Evolutionary conservation across 1,140 invertebrate species (phyloP).

Genomic region (Drosophila nannoptera): DNA sequence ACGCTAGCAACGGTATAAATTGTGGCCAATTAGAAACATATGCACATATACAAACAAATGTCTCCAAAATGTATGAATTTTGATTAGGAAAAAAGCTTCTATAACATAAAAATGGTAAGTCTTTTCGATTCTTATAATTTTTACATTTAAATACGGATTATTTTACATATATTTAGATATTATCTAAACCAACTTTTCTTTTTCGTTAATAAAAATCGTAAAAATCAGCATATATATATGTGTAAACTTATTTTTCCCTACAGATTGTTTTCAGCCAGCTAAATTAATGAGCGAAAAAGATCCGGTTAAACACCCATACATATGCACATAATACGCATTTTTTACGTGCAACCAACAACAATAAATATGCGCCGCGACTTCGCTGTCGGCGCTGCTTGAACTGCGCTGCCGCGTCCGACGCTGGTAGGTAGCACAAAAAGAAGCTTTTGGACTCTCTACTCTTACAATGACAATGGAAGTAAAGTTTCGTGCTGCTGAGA

Average conservation of each 20-base stretch:
- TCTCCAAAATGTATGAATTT: too few relatives aligned
- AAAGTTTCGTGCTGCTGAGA: slow-evolving; percentile 28
- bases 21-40: too few relatives aligned
- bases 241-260: not conserved
- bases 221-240: not conserved
- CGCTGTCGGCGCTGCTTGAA: not conserved
- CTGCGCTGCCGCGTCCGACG: too few relatives aligned
- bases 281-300: slow-evolving; percentile 41
- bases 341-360: slow-evolving; percentile 3
- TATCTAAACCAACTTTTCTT: too few relatives aligned
- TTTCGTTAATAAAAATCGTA: too few relatives aligned
- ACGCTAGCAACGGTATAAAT: too few relatives aligned
- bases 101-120: too few relatives aligned
- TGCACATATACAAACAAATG: too few relatives aligned
- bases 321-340: not conserved
- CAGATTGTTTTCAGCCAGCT: slow-evolving; percentile 10
- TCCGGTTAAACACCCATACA: slow-evolving; percentile 32
- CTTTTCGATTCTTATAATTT: too few relatives aligned
- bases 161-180: too few relatives aligned
- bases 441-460: slow-evolving; percentile 31
- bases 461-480: slow-evolving; percentile 34
- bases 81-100: too few relatives aligned
- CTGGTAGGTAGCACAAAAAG: slow-evolving; percentile 14
- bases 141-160: too few relatives aligned
- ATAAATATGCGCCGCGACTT: slow-evolving; percentile 14